Evolutionary conservation across 2,113 vertebrate species (phyloP).

Genomic region (Haliaeetus leucogaster): DNA sequence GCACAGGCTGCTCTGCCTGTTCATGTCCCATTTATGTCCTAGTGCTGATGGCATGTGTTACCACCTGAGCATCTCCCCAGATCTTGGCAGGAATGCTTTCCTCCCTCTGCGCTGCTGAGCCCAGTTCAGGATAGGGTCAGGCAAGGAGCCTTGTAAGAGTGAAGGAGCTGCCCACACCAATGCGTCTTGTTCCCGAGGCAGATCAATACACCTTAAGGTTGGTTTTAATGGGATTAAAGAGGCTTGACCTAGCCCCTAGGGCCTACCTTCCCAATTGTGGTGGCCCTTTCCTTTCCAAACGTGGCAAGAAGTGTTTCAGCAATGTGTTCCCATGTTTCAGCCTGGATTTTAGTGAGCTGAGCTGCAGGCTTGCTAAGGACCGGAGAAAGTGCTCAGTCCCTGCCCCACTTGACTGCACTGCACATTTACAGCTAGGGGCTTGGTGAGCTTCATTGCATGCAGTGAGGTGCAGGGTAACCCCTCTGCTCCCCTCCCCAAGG

Average conservation of each 20-base stretch:
- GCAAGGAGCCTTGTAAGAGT: not conserved
- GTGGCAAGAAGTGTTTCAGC: not conserved
- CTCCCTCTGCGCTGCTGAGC: not conserved
- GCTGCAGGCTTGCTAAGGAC: not conserved
- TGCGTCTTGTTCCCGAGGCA: not conserved
- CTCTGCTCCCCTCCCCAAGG: constrained; percentile 66
- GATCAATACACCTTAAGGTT: not conserved
- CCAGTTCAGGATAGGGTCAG: not conserved
- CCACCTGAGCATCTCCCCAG: rapidly evolving
- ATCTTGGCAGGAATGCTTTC: not conserved
- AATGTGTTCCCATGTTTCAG: not conserved
- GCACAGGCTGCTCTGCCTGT: not conserved
- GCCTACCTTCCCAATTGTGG: no score
- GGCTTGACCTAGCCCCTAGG: not conserved
- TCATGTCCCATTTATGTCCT: not conserved
- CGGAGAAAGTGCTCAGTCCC: not conserved
- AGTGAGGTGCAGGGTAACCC: not conserved
- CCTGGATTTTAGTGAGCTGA: not conserved
- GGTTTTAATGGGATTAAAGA: not conserved
- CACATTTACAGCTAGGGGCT: not conserved
- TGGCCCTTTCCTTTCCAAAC: not conserved
- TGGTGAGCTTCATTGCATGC: rapidly evolving
- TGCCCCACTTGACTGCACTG: not conserved
- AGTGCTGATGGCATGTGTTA: not conserved
- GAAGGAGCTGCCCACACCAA: not conserved